Conservation (phyloP, 2,797 vertebrate species). For the Sebastes glaucus region DNA sequence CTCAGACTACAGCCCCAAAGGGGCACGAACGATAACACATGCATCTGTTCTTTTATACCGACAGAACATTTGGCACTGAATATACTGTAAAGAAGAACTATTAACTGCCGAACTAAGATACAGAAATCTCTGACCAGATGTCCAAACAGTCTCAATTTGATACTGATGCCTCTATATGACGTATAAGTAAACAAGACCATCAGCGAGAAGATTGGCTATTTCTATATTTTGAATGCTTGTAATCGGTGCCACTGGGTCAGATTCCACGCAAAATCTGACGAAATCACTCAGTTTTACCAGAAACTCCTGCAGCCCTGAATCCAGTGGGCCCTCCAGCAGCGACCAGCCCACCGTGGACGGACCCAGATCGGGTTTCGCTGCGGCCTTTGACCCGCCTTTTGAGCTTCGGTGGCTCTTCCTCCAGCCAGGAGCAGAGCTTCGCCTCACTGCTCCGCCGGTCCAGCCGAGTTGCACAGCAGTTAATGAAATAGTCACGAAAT, state of each 20-base stretch:
- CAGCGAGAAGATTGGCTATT: background rate
- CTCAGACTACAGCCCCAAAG: background rate
- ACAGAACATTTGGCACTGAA: background rate
- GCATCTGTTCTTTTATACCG: background rate
- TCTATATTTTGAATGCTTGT: no score
- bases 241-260: no score
- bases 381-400: no score
- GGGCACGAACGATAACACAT: background rate
- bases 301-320: no score
- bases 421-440: no score
- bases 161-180: background rate
- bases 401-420: no score
- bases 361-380: no score
- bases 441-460: no score
- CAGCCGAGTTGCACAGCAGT: no score
- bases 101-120: background rate
- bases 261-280: rapidly evolving
- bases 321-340: no score
- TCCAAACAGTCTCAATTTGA: background rate
- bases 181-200: background rate
- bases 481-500: no score
- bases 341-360: no score
- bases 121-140: background rate
- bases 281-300: rapidly evolving
- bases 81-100: background rate